Evolutionary conservation across 1,140 invertebrate species (phyloP), one percentile per base, ranked within the genome.

Genomic region (Melanaphis sacchari): DNA sequence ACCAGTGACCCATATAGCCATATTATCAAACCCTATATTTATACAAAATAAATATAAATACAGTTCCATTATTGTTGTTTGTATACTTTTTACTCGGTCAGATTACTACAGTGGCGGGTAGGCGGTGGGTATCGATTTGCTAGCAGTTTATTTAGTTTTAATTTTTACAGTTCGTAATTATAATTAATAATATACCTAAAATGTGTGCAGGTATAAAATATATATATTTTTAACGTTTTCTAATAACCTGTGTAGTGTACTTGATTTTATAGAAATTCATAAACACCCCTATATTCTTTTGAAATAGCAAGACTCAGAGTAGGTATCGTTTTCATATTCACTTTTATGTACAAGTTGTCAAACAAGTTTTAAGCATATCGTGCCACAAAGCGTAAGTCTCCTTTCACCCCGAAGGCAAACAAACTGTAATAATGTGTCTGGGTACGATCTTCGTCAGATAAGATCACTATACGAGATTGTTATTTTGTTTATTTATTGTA

Each of bases 401-500:
- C 41, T 26, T 43, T 43, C 7, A 43, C 41, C 24, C 31, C 18
- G 26, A 46, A 87, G 40, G 41, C 84, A 87, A 87, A 87, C 41
- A 87, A 87, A 43, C 38, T 41, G 40, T 40, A 26, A 40, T 26
- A 84, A 84, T 87, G 40, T 87, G 84, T n/a, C 24, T 46, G 84
- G 41, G 7, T 43, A 87, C 41, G 41, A 43, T 87, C 31, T 43
- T 21, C 41, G 41, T n/a, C 31, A n/a, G 41, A 43, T 26, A 87
- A 87, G 84, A 43, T 41, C 26, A 87, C 84, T 26, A 31, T 40
- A 21, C 31, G 59, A 43, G 40, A 87, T 43, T 87, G 31, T 43
- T 87, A 87, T 87, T 87, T 46, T 43, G 84, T 87, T 87, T 87
- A 87, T n/a, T 87, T 22, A n/a, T 87, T 87, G 24, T 46, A 46